Base-by-base conservation (phyloP, 2,113 vertebrate species). In the Catharus fuscescens region DNA sequence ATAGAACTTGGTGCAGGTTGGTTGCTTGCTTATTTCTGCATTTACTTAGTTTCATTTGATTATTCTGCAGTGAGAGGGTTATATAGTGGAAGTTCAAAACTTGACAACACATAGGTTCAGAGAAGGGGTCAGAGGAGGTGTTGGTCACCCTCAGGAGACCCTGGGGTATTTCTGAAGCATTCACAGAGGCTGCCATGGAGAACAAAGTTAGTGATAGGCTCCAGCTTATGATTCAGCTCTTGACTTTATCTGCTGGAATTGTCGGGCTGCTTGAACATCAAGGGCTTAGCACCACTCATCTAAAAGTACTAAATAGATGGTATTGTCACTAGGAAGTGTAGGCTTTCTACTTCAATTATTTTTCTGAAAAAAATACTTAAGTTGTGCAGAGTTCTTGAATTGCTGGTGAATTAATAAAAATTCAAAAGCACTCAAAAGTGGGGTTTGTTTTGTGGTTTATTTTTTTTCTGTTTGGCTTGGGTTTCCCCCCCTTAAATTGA, bases 111-210 rank as follows among this genome's bases (percentile, higher is more conserved):
- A 16, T 6, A 16, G 24, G 56, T 42, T 66, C 14, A 52, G 45
- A 56, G 71, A 42, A 77, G 23, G 18, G 44, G 23, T 17, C 2
- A 2, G 15, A 48, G 50, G 14, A 25, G 53, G 44, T 50, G 14
- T 34, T 26, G 54, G 18, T 54, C 24, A n/a, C 31, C 2, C 24
- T 7, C 7, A 17, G 19, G 17, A 45, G 8, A 15, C 9, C 16
- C 15, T 2, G 0, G 34, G 8, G 8, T 25, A 8, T 57, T 80
- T 72, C 59, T 69, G 28, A 64, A 48, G 16, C 21, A 38, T 72
- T 80, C 19, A 54, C 0, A 0, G 32, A 18, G 9, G 26, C 48
- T 80, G 28, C 36, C 0, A 2, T 10, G 14, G 53, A 79, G 66
- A 32, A 14, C 14, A 36, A 64, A 69, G 42, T 56, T 61, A 45